Base-by-base conservation (phyloP, 2,797 vertebrate species). In the Lindbergichthys nudifrons region DNA sequence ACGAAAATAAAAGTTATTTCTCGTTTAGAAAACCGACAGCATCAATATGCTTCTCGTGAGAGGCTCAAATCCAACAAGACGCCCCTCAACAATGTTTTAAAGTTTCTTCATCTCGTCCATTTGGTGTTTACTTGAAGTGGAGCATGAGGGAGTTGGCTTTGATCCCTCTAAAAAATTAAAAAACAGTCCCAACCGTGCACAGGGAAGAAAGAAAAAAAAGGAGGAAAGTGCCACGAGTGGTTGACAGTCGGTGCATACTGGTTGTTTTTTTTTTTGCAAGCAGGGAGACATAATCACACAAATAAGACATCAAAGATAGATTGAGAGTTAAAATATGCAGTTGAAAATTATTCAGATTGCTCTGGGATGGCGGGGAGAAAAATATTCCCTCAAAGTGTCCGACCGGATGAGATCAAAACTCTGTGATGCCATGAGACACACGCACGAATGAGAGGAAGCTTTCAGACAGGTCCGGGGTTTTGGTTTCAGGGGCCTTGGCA, bases 301-400 rank as follows among this genome's bases (percentile, higher is more conserved):
- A 95, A 95, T 94, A 95, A 93, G 93, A 95, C 94, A 95, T 95
- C 94, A 95, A 96, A 95, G 94, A 95, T 94, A 74, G 91, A 94
- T 88, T 56, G 81, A 88, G 84, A 94, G 92, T 93, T 95, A 93
- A 96, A 94, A 95, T 95, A 95, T 95, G 94, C 94, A 73, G 80
- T 52, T 82, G 89, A 80, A 91, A 93, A 93, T 92, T 92, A 94
- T 94, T 94, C 92, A 81, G 89, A 94, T 91, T 92, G 94, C 93
- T 93, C 62, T 92, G 92, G 93, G 94, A 94, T 76, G 89, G 89
- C 84, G 65, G 86, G 85, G 88, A 87, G 90, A 89, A 92, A 94
- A 93, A 93, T 93, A 94, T 94, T 94, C 92, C 93, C 93, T 92
- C 83, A 89, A 94, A 94, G 92, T 94, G 92, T 92, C 93, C 88